Conservation (phyloP, 2,797 vertebrate species). For the Phyllotis vaccarum region DNA sequence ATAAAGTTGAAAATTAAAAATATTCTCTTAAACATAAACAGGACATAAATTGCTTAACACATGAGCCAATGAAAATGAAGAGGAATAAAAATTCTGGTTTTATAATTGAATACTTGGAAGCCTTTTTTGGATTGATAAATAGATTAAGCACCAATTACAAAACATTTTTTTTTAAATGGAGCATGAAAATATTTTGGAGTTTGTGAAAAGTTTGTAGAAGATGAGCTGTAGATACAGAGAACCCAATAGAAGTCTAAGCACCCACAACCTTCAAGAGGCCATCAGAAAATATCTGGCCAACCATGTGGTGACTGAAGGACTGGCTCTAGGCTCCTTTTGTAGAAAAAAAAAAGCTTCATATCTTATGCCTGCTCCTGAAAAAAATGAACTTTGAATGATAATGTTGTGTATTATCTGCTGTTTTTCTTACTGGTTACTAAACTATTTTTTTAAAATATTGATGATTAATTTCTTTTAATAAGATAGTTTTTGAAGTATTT, state of each 20-base stretch:
- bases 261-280: not conserved
- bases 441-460: too few species aligned
- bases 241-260: conserved; percentile 22
- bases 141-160: conserved; percentile 41
- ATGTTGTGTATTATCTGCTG: conserved; percentile 24
- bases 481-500: conserved; percentile 51
- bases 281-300: not conserved
- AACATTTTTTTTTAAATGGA: too few species aligned
- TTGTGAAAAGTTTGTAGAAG: not conserved
- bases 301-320: not conserved
- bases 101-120: conserved; percentile 18
- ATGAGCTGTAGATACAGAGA: not conserved
- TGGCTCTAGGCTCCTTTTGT: not conserved
- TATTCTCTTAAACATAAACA: not conserved
- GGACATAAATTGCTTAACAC: conserved; percentile 11
- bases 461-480: conserved; percentile 58
- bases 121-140: conserved; percentile 3
- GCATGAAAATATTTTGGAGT: not conserved
- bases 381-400: conserved; percentile 45
- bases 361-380: conserved; percentile 44
- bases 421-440: conserved; percentile 31
- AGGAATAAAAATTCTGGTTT: conserved; percentile 37
- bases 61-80: not conserved
- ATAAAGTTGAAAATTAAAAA: conserved; percentile 13
- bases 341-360: conserved; percentile 45